Conservation (phyloP, 1,140 invertebrate genomes). For the Aleiodes sp. region DNA sequence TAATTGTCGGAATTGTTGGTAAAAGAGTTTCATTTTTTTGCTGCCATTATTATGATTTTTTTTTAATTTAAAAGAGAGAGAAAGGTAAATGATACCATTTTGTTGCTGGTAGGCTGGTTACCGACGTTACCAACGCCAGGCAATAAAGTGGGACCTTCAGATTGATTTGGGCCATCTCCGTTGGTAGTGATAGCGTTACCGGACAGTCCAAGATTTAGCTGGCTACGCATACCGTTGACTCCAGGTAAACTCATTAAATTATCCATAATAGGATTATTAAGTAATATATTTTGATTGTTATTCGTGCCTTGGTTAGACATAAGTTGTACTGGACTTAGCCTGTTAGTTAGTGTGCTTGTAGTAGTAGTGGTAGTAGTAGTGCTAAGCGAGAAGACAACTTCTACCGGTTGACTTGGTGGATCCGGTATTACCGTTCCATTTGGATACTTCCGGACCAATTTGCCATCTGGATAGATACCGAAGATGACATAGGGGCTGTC, state of each 20-base stretch:
- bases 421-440: constrained; percentile 78
- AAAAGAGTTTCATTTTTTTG: constrained; percentile 38
- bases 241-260: constrained; percentile 12
- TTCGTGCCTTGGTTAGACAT: constrained; percentile 52
- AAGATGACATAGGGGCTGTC: constrained; percentile 76
- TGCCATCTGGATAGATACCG: constrained; percentile 77
- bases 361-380: constrained; percentile 49
- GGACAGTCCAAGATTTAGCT: constrained; percentile 59
- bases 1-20: constrained; percentile 36
- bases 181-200: constrained; percentile 56
- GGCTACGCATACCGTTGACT: constrained; percentile 47
- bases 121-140: constrained; percentile 52
- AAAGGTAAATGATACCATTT: constrained; percentile 57
- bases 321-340: too few species aligned
- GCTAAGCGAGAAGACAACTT: constrained; percentile 63
- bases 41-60: background rate
- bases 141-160: constrained; percentile 35
- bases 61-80: constrained; percentile 15
- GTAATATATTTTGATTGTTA: constrained; percentile 52
- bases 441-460: constrained; percentile 76
- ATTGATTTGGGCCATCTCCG: constrained; percentile 49
- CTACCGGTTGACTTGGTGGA: constrained; percentile 67
- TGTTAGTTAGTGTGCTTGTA: constrained; percentile 62
- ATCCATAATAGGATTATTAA: constrained; percentile 50
- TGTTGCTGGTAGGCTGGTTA: constrained; percentile 48